Conservation (phyloP, 2,888 invertebrate species). For the Micropterix aruncella region DNA sequence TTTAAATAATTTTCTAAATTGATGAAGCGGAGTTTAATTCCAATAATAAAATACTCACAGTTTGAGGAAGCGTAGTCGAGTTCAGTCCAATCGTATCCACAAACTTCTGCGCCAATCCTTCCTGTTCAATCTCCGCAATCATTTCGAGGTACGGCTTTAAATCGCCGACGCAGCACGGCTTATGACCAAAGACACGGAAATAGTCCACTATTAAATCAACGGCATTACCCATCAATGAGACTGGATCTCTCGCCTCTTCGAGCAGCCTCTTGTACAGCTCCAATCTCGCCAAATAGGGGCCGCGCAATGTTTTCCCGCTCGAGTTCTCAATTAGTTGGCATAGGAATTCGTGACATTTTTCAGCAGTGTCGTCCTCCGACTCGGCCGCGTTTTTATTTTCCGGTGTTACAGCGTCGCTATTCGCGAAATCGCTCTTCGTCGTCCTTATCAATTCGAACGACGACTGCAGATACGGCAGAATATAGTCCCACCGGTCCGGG, state of each 20-base stretch:
- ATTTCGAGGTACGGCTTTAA: constrained; percentile 60
- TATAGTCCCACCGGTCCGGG: constrained; percentile 60
- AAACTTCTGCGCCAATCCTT: constrained; percentile 41
- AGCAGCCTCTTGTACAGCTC: constrained; percentile 54
- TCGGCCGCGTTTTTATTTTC: constrained; percentile 4
- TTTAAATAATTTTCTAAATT: no score
- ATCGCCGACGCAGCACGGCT: constrained; percentile 77
- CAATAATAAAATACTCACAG: constrained; percentile 27
- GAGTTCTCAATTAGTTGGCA: constrained; percentile 35
- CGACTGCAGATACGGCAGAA: constrained; percentile 56
- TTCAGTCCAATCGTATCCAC: constrained; percentile 49
- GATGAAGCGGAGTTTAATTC: background rate
- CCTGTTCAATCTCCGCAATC: constrained; percentile 47
- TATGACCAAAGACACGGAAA: constrained; percentile 69
- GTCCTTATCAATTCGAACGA: constrained; percentile 45
- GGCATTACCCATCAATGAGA: constrained; percentile 42
- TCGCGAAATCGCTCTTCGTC: constrained; percentile 13
- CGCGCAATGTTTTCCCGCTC: constrained; percentile 42
- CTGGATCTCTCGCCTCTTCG: constrained; percentile 36
- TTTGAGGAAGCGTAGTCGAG: constrained; percentile 46
- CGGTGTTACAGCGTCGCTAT: constrained; percentile 13
- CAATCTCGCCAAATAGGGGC: constrained; percentile 72
- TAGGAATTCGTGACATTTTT: constrained; percentile 32
- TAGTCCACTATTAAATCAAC: constrained; percentile 63
- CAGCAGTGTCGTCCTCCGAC: constrained; percentile 26